Base-by-base conservation (phyloP, 2,888 invertebrate species). In the Nemurella pictetii region DNA sequence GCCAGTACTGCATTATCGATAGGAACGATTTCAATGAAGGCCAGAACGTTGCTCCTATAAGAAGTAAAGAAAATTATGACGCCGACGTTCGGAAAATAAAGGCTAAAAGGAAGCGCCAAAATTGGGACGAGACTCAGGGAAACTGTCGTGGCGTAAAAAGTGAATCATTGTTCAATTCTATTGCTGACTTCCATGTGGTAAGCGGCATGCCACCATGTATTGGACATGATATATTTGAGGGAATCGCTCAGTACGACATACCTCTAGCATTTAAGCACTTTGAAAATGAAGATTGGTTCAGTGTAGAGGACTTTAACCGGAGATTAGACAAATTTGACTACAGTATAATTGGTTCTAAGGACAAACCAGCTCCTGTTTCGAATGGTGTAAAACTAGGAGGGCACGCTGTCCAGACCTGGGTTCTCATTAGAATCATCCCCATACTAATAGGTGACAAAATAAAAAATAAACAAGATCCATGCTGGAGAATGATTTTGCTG, bases 151-250 rank as follows among this genome's bases (percentile, higher is more conserved):
- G 7, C 9, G 74, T 83, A 4, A 83, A 83, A 27, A 0, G 15
- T n/a, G 20, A 83, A 26, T 83, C 83, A 7, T 28, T 77, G 9
- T 83, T 83, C 25, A 83, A 83, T 7, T 4, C 4, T 29, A 25
- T 84, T 4, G 1, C n/a, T 1, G 20, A 25, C 25, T 84, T 36
- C 55, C 80, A 84, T 80, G 84, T 84, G 0, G 28, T 15, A 20
- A 32, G 80, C 27, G 35, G 73, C 12, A 81, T 84, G 28, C 83
- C 85, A 15, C 85, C 83, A 15, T 85, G 85, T 25, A 73, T 85
- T 9, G 85, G 82, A 7, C 85, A 85, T 30, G 85, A 85, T 73
- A 26, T 85, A 2, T 85, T 85, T 30, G 83, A 85, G 73, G 83
- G 83, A 9, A 74, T 85, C 2, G 85, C 80, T 27, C 78, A 84